Conservation (phyloP, 2,888 invertebrate genomes). For the Chironomus tentans region DNA sequence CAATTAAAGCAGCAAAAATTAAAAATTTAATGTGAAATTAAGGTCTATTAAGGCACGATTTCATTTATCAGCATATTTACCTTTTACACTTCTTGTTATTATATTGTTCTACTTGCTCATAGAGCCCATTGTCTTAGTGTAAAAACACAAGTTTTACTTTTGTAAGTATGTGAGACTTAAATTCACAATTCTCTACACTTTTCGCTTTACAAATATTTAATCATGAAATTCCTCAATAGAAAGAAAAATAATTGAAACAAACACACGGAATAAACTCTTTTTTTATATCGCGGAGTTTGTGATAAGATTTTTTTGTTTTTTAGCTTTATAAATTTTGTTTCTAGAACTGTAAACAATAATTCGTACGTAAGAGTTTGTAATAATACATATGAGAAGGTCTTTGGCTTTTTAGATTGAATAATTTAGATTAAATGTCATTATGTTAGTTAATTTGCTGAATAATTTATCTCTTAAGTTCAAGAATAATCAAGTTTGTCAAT, state of each 20-base stretch:
- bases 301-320: background rate
- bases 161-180: background rate
- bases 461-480: too few relatives aligned
- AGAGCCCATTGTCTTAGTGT: background rate
- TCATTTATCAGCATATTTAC: slow-evolving; percentile 1
- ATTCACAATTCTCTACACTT: slow-evolving; percentile 4
- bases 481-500: too few relatives aligned
- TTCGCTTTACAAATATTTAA: slow-evolving; percentile 24
- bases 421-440: too few relatives aligned
- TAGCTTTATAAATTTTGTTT: background rate
- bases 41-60: slow-evolving; percentile 4
- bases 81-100: background rate
- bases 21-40: background rate
- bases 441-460: too few relatives aligned
- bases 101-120: background rate
- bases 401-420: background rate
- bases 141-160: too few relatives aligned
- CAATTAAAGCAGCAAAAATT: background rate
- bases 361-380: background rate
- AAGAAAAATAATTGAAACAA: background rate
- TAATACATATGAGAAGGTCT: background rate
- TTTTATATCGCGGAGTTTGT: background rate
- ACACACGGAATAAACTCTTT: background rate
- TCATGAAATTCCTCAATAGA: slow-evolving; percentile 17
- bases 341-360: background rate